Base-by-base conservation (phyloP, 2,888 invertebrate genomes). In the Monoplex corrugatus region DNA sequence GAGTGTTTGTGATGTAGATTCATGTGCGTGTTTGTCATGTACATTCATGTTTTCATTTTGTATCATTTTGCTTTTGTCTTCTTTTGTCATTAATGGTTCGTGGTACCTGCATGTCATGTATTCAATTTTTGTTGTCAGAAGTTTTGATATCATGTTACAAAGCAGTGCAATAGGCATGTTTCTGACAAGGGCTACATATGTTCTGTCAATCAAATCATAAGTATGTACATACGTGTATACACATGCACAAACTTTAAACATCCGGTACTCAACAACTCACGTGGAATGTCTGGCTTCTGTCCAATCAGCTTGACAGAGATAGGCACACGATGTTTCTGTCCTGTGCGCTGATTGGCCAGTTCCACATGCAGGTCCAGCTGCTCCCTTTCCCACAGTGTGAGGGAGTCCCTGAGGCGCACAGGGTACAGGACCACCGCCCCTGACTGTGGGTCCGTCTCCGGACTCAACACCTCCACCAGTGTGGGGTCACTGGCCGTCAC, bases 261-360 rank as follows among this genome's bases (percentile, higher is more conserved):
- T 23, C 57, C 2, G 19, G 28, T 28, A 57, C 57, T 23, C 57
- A 57, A 50, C 57, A 1, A 92, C 92, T 91, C 91, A 94, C 94
- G 90, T 82, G 93, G 89, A 35, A 92, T 86, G 80, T 93, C 94
- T 16, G 94, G 94, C 83, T 93, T 94, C 87, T 93, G 93, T 82
- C 95, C 95, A 90, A 94, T 92, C 87, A 95, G 91, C 44, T 94
- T 94, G 40, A 95, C 92, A 32, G 90, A 92, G 13, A 95, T 93
- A 35, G 94, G 94, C 23, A 95, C 90, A 75, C 91, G 92, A 82
- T 94, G 94, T 89, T 91, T 92, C 90, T 95, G 95, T 63, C 95
- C 94, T 28, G 94, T 95, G 75, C 93, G 91, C 45, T 90, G 89
- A 90, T 94, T 93, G 86, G 91, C 92, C 84, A 95, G 83, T 88